Conservation (phyloP, 2,888 invertebrate species). For the Rhagonycha fulva region DNA sequence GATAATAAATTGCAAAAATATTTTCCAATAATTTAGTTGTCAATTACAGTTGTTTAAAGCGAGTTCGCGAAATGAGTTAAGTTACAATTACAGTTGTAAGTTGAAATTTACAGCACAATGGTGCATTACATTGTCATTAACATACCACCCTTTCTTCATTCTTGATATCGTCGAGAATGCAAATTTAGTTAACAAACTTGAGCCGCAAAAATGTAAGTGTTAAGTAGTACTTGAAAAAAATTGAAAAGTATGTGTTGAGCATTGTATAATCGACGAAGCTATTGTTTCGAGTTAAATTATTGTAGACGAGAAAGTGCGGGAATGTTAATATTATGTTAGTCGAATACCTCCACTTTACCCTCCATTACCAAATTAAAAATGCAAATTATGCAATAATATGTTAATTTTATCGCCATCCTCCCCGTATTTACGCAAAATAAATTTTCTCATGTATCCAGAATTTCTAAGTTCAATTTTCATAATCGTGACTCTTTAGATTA, state of each 20-base stretch:
- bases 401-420: conserved; percentile 36
- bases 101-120: conserved; percentile 33
- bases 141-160: conserved; percentile 39
- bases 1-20: not conserved
- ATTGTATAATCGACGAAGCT: conserved; percentile 41
- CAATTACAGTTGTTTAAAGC: not conserved
- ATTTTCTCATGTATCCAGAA: conserved; percentile 1
- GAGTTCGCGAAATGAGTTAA: conserved; percentile 13
- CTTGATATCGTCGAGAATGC: not conserved
- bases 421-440: conserved; percentile 20
- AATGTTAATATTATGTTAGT: conserved; percentile 42
- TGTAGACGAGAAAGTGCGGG: conserved; percentile 35
- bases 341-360: conserved; percentile 29
- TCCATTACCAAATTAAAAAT: conserved; percentile 36
- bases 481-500: not conserved
- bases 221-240: conserved; percentile 35
- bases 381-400: conserved; percentile 38
- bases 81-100: conserved; percentile 39
- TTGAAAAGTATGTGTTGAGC: conserved; percentile 35
- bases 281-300: conserved; percentile 43
- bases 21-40: not conserved
- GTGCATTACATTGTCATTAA: conserved; percentile 44
- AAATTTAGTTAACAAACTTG: conserved; percentile 28
- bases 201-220: conserved; percentile 34
- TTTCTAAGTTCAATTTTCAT: not conserved